Evolutionary conservation across 2,113 vertebrate genomes (phyloP).

Genomic region (Sebastes schlegelii): DNA sequence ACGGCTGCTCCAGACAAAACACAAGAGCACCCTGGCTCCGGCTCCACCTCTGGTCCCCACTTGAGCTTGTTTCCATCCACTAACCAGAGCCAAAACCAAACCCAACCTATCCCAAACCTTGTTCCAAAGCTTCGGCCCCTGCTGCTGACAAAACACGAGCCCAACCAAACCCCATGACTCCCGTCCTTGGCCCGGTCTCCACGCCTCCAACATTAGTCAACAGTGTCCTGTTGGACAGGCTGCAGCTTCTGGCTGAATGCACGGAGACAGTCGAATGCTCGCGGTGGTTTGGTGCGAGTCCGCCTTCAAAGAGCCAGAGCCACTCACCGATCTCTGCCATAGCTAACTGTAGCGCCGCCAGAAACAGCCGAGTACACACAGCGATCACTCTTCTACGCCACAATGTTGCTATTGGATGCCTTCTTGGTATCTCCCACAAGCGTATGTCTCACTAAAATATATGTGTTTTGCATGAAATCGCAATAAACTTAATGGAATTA

Average conservation of each 20-base stretch:
- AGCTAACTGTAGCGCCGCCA: conserved; percentile 25
- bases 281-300: conserved; percentile 27
- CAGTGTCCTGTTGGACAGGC: conserved; percentile 25
- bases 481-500: not conserved
- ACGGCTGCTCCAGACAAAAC: conserved; percentile 35
- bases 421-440: not conserved
- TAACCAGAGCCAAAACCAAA: conserved; percentile 41
- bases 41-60: conserved; percentile 5
- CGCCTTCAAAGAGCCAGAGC: conserved; percentile 15
- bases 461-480: not conserved
- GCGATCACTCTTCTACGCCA: conserved; percentile 18
- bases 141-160: conserved; percentile 45
- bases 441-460: conserved; percentile 1
- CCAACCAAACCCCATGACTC: conserved; percentile 47
- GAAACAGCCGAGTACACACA: conserved; percentile 3
- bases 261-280: conserved; percentile 18
- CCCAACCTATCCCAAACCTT: conserved; percentile 32
- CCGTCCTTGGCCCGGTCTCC: conserved; percentile 21
- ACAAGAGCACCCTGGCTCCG: conserved; percentile 17
- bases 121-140: conserved; percentile 15
- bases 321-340: conserved; percentile 35
- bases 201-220: conserved; percentile 16
- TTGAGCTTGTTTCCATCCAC: conserved; percentile 33
- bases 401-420: conserved; percentile 29
- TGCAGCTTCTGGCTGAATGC: conserved; percentile 39